Conservation (phyloP, 2,888 invertebrate genomes). For the Bugula neritina region DNA sequence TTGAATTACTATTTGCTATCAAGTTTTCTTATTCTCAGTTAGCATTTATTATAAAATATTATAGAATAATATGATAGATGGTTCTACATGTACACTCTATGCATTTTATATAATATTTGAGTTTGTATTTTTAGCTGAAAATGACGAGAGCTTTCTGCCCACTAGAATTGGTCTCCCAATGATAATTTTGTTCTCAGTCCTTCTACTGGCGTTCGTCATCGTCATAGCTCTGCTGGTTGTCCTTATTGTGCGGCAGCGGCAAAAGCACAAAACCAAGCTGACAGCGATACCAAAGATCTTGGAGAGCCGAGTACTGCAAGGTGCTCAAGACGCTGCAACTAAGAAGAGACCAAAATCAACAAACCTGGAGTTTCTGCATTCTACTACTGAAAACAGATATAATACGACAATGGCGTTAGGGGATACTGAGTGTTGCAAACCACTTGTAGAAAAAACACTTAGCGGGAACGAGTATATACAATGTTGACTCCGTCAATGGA, state of each 20-base stretch:
- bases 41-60: too few species aligned
- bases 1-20: too few species aligned
- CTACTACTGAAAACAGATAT: not conserved
- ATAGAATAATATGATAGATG: too few species aligned
- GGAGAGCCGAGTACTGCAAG: conserved; percentile 28
- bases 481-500: not conserved
- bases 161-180: conserved; percentile 1
- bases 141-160: not conserved
- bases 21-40: too few species aligned
- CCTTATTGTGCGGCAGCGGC: conserved; percentile 31
- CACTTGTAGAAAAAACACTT: not conserved
- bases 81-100: not conserved
- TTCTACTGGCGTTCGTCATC: conserved; percentile 33
- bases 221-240: conserved; percentile 34
- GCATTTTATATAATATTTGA: not conserved
- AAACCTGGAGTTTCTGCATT: conserved; percentile 32
- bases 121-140: not conserved
- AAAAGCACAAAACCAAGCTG: conserved; percentile 29
- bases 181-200: conserved; percentile 31
- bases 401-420: not conserved
- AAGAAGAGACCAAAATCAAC: conserved; percentile 33
- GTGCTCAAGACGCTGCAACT: conserved; percentile 26
- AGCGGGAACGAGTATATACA: conserved; percentile 19
- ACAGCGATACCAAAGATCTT: conserved; percentile 31
- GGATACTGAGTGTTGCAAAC: conserved; percentile 5